Evolutionary conservation across 1,140 invertebrate genomes (phyloP), one percentile per base, ranked within the genome.

Genomic region (Nephila pilipes): DNA sequence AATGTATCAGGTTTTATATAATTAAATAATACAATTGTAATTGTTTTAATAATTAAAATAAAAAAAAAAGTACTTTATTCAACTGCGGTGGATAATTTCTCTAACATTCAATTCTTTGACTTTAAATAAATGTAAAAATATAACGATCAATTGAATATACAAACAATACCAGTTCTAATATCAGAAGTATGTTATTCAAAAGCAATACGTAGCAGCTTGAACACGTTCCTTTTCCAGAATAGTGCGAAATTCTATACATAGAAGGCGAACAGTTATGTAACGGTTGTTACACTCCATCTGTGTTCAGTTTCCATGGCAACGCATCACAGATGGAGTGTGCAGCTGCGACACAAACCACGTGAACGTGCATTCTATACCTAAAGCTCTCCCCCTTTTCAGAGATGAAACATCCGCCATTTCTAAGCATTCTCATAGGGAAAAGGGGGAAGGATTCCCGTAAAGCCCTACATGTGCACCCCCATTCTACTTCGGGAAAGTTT

Each of bases 271-370:
- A 75, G 69, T 55, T 55, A 46, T 81, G 81, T 54, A 85, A 85
- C 90, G 81, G 80, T 65, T 69, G 90, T 75, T 65, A 69, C 81
- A 85, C 38, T 16, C 90, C 90, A 92, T 92, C 90, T 92, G 90
- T 85, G 90, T 25, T 60, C 60, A 20, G 90, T 92, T 55, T 16
- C 90, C 81, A 92, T 92, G 60, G 80, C 38, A 54, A 92, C 81
- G 58, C 81, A 92, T 85, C 90, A 80, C 80, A 85, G 81, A 85
- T 85, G 80, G 90, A 46, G 80, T 69, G 46, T 65, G 54, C 90
- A 92, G 81, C 90, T 85, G 90, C 29, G 81, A 85, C 81, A 85
- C 63, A 55, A 75, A 83, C 87, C 54, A 46, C 60, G 22, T 38
- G 54, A 69, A 60, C 85, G 58, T 69, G 60, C 69, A 75, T 75